Conservation (phyloP, 1,140 invertebrate species). For the Melitaea cinxia region DNA sequence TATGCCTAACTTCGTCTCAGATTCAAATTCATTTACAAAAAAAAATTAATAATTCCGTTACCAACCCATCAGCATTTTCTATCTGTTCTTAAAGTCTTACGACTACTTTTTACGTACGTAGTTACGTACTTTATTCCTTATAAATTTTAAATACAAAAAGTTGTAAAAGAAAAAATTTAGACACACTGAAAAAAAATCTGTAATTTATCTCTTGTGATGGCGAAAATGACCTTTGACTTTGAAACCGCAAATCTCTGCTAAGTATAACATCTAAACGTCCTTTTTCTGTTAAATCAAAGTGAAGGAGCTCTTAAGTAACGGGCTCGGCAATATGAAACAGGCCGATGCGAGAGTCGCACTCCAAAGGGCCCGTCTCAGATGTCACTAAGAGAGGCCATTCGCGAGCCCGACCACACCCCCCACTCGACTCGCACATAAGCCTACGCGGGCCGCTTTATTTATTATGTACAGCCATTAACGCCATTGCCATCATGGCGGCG, state of each 20-base stretch:
- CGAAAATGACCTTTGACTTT: slow-evolving; percentile 44
- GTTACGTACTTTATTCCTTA: too few species aligned
- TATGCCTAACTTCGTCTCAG: too few species aligned
- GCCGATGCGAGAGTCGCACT: slow-evolving; percentile 65
- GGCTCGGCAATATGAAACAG: slow-evolving; percentile 78
- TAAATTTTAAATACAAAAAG: too few species aligned
- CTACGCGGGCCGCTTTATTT: slow-evolving; percentile 77
- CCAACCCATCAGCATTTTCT: too few species aligned
- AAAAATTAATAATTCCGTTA: too few species aligned
- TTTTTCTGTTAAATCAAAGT: slow-evolving; percentile 78
- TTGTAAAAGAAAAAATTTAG: too few species aligned
- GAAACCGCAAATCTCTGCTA: slow-evolving; percentile 36
- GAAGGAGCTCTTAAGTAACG: slow-evolving; percentile 69
- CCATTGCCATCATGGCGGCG: slow-evolving; percentile 75
- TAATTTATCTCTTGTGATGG: slow-evolving; percentile 17
- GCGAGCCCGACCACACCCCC: slow-evolving; percentile 74
- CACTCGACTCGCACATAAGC: slow-evolving; percentile 78
- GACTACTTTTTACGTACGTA: too few species aligned
- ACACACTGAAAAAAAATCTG: too few species aligned
- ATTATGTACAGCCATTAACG: slow-evolving; percentile 81
- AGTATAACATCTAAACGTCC: slow-evolving; percentile 64
- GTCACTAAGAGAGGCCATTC: slow-evolving; percentile 76
- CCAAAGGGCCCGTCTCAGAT: slow-evolving; percentile 78
- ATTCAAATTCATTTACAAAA: too few species aligned
- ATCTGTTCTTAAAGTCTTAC: too few species aligned